phyloP scores from a whole-genome alignment of 2,113 vertebrate species.

The Passer montanus region DNA sequence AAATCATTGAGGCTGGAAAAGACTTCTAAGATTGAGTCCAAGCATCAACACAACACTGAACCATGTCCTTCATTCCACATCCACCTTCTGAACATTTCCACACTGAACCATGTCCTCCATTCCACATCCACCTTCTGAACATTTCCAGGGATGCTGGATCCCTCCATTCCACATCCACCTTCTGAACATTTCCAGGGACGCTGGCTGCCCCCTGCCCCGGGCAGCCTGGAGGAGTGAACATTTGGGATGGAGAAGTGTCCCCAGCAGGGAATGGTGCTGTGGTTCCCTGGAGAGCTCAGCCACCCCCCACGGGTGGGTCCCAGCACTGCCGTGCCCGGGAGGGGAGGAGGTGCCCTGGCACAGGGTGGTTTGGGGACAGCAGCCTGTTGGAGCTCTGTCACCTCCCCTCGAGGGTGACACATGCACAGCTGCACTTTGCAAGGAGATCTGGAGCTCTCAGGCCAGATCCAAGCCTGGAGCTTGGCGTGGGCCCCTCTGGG shows the following conservation, averaged over 20 bases:
- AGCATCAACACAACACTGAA: neutral
- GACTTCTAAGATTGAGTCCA: neutral
- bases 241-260: rapidly evolving
- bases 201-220: no score
- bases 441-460: neutral
- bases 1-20: neutral
- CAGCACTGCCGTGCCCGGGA: rapidly evolving
- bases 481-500: neutral
- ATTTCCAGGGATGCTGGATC: no score
- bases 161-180: neutral
- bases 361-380: neutral
- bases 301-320: rapidly evolving
- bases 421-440: neutral
- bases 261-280: neutral
- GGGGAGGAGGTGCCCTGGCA: neutral
- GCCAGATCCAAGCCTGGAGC: neutral
- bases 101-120: neutral
- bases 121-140: no score
- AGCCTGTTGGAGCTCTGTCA: neutral
- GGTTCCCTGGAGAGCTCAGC: neutral
- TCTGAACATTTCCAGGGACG: neutral
- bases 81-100: neutral
- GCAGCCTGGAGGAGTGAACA: neutral
- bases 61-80: neutral
- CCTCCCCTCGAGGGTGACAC: neutral